phyloP scores from a whole-genome alignment of 2,113 vertebrate genomes.

The Psittacus erithacus region DNA sequence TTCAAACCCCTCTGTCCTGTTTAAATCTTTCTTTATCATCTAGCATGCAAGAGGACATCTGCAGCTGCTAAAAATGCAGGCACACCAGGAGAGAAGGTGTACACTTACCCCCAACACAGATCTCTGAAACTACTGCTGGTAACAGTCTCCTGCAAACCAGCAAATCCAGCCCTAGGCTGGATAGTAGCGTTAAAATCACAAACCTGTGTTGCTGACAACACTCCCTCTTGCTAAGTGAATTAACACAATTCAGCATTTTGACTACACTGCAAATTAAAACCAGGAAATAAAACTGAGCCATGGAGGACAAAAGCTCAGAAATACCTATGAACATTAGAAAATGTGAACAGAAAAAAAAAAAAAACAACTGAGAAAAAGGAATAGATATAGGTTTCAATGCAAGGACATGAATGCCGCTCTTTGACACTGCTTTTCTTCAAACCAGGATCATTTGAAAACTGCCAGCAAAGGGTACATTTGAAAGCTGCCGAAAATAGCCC shows the following conservation, averaged over 20 bases:
- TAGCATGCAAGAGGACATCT: not conserved
- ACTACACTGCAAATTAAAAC: slow-evolving; percentile 33
- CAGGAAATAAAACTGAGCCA: not conserved
- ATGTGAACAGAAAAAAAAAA: not conserved
- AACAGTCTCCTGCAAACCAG: not conserved
- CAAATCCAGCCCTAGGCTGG: not conserved
- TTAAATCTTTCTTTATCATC: not conserved
- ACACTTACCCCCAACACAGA: not conserved
- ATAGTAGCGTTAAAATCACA: slow-evolving; percentile 11
- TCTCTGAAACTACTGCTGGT: not conserved
- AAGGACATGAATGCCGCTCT: not conserved
- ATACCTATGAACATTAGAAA: not conserved
- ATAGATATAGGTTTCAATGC: not conserved
- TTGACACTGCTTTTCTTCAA: slow-evolving; percentile 17
- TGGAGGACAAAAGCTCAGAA: slow-evolving; percentile 31
- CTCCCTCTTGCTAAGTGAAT: slow-evolving; percentile 42
- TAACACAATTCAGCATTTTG: slow-evolving; percentile 14
- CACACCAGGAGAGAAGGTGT: not conserved
- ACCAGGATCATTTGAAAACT: not conserved
- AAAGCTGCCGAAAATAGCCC: slow-evolving; percentile 42
- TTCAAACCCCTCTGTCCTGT: not conserved
- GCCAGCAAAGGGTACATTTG: slow-evolving; percentile 19
- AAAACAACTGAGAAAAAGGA: not conserved
- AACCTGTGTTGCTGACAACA: not conserved
- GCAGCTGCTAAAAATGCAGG: not conserved